Conservation (phyloP, 2,888 invertebrate species). For the Drosophila phalerata region DNA sequence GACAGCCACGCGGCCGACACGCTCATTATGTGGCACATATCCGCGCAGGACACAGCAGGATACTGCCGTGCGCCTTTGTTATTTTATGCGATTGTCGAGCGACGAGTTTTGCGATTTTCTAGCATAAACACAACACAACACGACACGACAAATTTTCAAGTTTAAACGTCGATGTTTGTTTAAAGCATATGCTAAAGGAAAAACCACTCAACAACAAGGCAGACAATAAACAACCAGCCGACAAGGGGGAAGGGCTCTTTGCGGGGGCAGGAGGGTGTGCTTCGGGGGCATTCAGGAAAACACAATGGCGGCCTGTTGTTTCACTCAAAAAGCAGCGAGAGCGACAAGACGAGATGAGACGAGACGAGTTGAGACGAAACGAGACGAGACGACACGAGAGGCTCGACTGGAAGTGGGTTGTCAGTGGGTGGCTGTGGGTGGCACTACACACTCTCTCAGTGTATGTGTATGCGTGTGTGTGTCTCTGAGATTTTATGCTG, state of each 20-base stretch:
- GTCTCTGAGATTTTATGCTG: slow-evolving; percentile 70
- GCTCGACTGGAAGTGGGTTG: slow-evolving; percentile 64
- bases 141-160: slow-evolving; percentile 63
- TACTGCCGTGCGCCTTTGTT: slow-evolving; percentile 54
- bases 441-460: slow-evolving; percentile 19
- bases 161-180: slow-evolving; percentile 75
- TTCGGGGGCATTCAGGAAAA: slow-evolving; percentile 47
- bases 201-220: slow-evolving; percentile 77
- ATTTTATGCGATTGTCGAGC: slow-evolving; percentile 27
- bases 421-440: slow-evolving; percentile 52
- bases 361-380: slow-evolving; percentile 23
- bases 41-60: slow-evolving; percentile 52
- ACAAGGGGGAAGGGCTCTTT: neutral
- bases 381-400: neutral
- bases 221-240: slow-evolving; percentile 72
- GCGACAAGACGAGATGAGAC: slow-evolving; percentile 37
- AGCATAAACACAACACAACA: slow-evolving; percentile 28
- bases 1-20: slow-evolving; percentile 76
- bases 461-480: slow-evolving; percentile 32
- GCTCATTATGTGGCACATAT: slow-evolving; percentile 71
- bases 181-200: slow-evolving; percentile 75
- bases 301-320: slow-evolving; percentile 77
- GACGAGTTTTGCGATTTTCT: slow-evolving; percentile 19
- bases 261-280: neutral
- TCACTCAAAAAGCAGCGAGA: slow-evolving; percentile 74